Evolutionary conservation across 2,797 vertebrate genomes (phyloP), one percentile per base, ranked within the genome.

Genomic region (Gouania willdenowi): DNA sequence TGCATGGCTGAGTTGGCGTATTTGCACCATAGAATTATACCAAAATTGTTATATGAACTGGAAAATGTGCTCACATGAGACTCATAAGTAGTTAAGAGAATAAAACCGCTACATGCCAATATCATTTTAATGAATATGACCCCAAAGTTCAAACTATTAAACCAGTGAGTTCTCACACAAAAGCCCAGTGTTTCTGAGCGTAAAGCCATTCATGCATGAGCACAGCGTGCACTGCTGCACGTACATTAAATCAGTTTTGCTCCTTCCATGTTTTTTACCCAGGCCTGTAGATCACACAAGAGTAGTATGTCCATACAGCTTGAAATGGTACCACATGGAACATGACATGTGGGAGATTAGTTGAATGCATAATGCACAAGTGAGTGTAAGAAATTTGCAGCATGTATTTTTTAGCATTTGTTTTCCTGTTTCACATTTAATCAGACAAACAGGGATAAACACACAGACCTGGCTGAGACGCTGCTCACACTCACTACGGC

Each of bases 221-320:
- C 30, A 26, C 61, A 43, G 60, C 5, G 2, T 31, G 29, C 34
- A 17, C 22, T 10, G 14, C 55, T 41, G 18, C 43, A 31, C 53
- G 33, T 48, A 54, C 28, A 42, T 60, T 64, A 38, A 58, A 61
- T 71, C 56, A 56, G 37, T 64, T 74, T 59, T 45, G 7, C 46
- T 39, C 28, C 46, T 5, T 29, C 43, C 44, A 64, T 65, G 31
- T 28, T n/a, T 67, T 52, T 66, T 24, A 64, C 58, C 47, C 41
- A 32, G 33, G 16, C 25, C 41, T 49, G 27, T 34, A 43, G 38
- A 57, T 75, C 56, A 55, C 17, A 16, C 26, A 33, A 24, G 13
- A 39, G n/a, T n/a, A 65, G 26, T 17, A 41, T 57, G 49, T 53
- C 41, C 23, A 7, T 43, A 36, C 45, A 42, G 48, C 54, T 54